These are phyloP conservation scores for Myioborus melanocephalus DNA, from an alignment of 2,797 vertebrate genomes.

Conservation along the genomic window DNA sequence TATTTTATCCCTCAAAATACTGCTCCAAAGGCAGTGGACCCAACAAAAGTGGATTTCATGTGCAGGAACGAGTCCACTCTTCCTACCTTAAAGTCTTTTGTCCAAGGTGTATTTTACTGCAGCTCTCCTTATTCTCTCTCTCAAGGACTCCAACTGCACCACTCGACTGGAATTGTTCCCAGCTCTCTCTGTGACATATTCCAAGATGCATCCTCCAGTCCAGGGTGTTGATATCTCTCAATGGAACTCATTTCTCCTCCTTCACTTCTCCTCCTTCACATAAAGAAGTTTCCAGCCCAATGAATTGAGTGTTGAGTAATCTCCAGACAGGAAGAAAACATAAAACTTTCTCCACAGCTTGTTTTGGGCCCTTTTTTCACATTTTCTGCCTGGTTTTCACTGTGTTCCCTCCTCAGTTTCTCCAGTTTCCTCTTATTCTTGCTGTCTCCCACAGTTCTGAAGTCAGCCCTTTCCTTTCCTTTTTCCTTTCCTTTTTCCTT, in stretches of 20 bases:
- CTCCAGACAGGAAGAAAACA: background rate
- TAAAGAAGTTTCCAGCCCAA: background rate
- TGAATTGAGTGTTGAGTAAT: rapidly evolving
- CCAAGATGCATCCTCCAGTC: background rate
- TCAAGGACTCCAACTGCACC: background rate
- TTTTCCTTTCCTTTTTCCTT: background rate
- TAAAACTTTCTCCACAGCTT: background rate
- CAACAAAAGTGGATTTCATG: background rate
- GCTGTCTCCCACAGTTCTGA: background rate
- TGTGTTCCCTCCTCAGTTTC: rapidly evolving
- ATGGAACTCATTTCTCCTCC: background rate
- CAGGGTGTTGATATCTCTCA: background rate
- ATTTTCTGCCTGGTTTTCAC: background rate
- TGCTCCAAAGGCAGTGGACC: background rate
- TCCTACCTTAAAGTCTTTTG: background rate
- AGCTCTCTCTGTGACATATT: background rate
- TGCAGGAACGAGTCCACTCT: background rate
- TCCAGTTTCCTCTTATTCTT: background rate
- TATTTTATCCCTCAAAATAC: background rate
- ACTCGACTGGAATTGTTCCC: background rate
- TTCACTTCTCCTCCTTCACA: background rate
- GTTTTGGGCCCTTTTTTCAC: background rate
- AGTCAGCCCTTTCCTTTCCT: too few species aligned
- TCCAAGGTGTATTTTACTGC: background rate
- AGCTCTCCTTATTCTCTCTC: background rate